Evolutionary conservation across 2,113 vertebrate genomes (phyloP), one percentile per base, ranked within the genome.

Genomic region (Chrysemys picta): DNA sequence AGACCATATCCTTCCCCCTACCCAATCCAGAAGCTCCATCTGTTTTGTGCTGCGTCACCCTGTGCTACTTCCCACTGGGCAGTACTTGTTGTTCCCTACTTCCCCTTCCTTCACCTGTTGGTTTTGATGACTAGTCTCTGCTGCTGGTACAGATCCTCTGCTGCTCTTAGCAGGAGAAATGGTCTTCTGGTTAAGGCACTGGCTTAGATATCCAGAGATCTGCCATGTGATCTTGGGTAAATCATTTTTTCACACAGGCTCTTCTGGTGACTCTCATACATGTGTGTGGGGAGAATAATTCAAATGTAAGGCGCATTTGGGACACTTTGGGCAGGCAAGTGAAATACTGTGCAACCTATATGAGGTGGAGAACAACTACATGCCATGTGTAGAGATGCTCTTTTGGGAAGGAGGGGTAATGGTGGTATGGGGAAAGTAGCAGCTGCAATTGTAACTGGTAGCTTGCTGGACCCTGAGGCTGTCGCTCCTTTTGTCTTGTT

Each of bases 1-100:
- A 47, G 7, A 84, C 12, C 13, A 13, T 76, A 3, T 87, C 93
- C 2, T 10, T 86, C 17, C 80, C 13, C n/a, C 89, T 12, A 29
- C 0, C 83, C 83, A 85, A 38, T 21, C 27, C 47, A 38, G 3
- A 1, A 25, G 0, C 86, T 86, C 35, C 79, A 29, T 57, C 3
- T 54, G 47, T 49, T 91, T 10, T 50, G 0, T 87, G 7, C 12
- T 86, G 31, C 25, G 76, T 96, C 35, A 59, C 27, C 4, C 14
- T 21, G 16, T 52, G 29, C 62, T 35, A 25, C 24, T 65, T 31
- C 29, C 35, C 56, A 69, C 69, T 91, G 87, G 24, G 38, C 21
- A 3, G 45, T 45, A 45, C 45, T 45, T 6, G 5, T 89, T 69
- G 1, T 88, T 54, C n/a, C 21, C 22, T 21, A 42, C n/a, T 42